Base-by-base conservation (phyloP, 2,888 invertebrate species). In the Gastracanthus pulcherrimus region DNA sequence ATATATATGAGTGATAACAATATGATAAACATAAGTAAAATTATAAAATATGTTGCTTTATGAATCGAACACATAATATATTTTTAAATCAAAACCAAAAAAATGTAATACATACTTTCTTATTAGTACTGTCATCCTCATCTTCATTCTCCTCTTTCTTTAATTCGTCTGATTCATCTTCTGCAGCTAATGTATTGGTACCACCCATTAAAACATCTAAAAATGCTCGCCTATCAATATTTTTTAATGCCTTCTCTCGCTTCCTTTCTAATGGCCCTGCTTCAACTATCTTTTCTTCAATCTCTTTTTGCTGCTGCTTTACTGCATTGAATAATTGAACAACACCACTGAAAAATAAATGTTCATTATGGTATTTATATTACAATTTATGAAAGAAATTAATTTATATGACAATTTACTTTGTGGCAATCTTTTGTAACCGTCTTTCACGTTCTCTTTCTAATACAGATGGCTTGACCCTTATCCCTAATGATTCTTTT, bases 301-400 rank as follows among this genome's bases (percentile, higher is more conserved):
- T 92, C 76, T 95, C 94, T 89, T 95, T 96, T 91, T 98, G 98
- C 90, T 98, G 98, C 86, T 95, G 94, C 87, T 94, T 94, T 0
- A 98, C 98, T 41, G 97, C 96, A 93, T 98, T 98, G 88, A 98
- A 98, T 83, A 98, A 92, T 89, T 98, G 98, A 0, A 98, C 97
- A 0, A 98, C 97, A 88, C 98, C 98, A 90, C 96, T 96, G 85
- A 9, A 88, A 89, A 76, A 83, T 55, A 16, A 88, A 98, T 98
- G 97, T 0, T 98, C 97, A 89, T 77, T 72, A 79, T 62, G 34
- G 19, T n/a, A 4, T 36, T 26, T n/a, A 71, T 19, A 55, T 26
- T 70, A n/a, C n/a, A n/a, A 66, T 80, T 74, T 29, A 36, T 48
- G 23, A 48, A 64, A 72, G 69, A 19, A 31, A 66, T 11, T 11